A percentile compares a stretch with the other conserved stretches of the same genome.
These are phyloP conservation scores for Bombus haemorrhoidalis DNA, from an alignment of 1,140 invertebrate genomes.

Conservation along the genomic window DNA sequence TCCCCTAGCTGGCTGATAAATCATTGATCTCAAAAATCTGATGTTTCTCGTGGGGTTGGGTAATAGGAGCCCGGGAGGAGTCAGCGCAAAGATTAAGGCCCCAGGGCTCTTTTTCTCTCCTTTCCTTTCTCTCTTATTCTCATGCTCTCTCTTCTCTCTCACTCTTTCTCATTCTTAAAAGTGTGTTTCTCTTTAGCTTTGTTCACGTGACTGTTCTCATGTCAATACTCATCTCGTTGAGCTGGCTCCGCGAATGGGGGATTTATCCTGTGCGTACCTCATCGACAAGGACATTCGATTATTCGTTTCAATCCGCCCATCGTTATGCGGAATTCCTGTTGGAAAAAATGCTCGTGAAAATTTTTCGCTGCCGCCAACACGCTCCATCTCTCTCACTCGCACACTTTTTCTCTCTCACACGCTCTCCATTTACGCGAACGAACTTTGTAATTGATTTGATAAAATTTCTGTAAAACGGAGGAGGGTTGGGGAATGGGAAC, in stretches of 20 bases:
- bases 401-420: neutral
- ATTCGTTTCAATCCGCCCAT: slow-evolving; percentile 49
- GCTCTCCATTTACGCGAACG: neutral
- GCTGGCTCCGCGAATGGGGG: slow-evolving; percentile 65
- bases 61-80: slow-evolving; percentile 75
- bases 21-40: neutral
- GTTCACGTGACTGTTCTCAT: slow-evolving; percentile 58
- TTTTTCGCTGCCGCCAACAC: neutral
- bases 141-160: slow-evolving; percentile 13
- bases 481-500: neutral
- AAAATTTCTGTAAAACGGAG: slow-evolving; percentile 18
- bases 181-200: slow-evolving; percentile 29
- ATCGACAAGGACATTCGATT: slow-evolving; percentile 53
- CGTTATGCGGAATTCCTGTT: slow-evolving; percentile 48
- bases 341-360: slow-evolving; percentile 44
- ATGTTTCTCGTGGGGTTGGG: slow-evolving; percentile 41
- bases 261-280: slow-evolving; percentile 60
- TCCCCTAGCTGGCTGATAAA: neutral
- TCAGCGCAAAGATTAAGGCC: slow-evolving; percentile 78
- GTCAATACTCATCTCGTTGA: slow-evolving; percentile 59
- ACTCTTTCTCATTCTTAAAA: slow-evolving; percentile 42
- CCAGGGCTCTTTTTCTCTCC: slow-evolving; percentile 74
- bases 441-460: neutral
- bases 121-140: slow-evolving; percentile 34
- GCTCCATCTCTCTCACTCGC: neutral